Conservation (phyloP, 2,888 invertebrate genomes). For the Patella caerulea region DNA sequence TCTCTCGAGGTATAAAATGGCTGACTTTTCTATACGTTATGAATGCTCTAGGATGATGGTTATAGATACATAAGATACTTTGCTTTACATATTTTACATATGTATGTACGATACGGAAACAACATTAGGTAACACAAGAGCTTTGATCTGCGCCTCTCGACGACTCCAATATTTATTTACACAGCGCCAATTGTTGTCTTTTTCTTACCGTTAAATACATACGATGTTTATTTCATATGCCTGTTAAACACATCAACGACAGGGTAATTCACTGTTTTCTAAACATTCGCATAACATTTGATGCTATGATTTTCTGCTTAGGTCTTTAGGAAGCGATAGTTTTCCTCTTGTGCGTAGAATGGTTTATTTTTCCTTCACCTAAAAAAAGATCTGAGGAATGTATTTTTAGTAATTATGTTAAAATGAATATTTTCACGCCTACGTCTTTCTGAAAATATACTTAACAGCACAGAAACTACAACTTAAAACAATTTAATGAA, state of each 20-base stretch:
- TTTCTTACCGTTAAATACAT: background rate
- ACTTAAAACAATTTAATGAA: too few species aligned
- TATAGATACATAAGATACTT: background rate
- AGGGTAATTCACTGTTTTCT: background rate
- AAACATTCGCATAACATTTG: constrained; percentile 12
- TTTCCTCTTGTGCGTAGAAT: background rate
- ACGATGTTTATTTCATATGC: background rate
- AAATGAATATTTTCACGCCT: too few species aligned
- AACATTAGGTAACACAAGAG: constrained; percentile 2
- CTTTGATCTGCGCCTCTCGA: background rate
- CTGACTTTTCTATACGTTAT: background rate
- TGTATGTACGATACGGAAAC: background rate
- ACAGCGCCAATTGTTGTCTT: background rate
- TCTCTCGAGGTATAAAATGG: too few species aligned
- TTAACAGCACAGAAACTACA: too few species aligned
- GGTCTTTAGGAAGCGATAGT: background rate
- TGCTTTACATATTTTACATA: background rate
- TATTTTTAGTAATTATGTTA: too few species aligned
- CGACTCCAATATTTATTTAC: background rate
- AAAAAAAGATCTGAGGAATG: too few species aligned
- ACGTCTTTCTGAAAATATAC: too few species aligned
- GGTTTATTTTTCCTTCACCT: too few species aligned
- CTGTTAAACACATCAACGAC: background rate
- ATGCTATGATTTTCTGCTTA: constrained; percentile 10
- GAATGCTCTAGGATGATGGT: background rate